Evolutionary conservation across 1,140 invertebrate genomes (phyloP).

Genomic region (Pomacea maculata): DNA sequence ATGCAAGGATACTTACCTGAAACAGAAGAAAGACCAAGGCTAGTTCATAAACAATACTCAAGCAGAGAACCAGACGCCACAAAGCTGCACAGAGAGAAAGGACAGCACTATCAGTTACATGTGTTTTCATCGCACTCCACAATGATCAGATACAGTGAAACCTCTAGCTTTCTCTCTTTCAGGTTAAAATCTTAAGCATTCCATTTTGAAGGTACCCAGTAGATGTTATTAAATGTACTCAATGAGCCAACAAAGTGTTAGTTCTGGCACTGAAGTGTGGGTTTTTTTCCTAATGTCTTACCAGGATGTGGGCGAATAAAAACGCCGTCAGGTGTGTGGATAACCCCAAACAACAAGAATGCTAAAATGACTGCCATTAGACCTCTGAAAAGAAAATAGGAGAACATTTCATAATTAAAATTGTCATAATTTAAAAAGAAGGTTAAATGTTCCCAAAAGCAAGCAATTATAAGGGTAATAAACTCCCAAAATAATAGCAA

Average conservation of each 20-base stretch:
- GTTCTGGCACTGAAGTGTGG: too few species aligned
- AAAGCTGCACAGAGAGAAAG: constrained; percentile 63
- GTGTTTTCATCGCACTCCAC: too few species aligned
- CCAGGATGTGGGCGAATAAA: constrained; percentile 73
- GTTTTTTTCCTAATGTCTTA: constrained; percentile 31
- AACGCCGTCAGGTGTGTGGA: constrained; percentile 72
- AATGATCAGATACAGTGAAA: too few species aligned
- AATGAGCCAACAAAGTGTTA: too few species aligned
- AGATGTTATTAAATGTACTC: too few species aligned
- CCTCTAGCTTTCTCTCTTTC: too few species aligned
- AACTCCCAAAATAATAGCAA: too few species aligned
- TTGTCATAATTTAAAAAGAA: neutral
- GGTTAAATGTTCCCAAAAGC: too few species aligned
- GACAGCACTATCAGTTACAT: neutral
- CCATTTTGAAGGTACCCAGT: too few species aligned
- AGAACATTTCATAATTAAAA: neutral
- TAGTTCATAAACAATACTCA: constrained; percentile 72
- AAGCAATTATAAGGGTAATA: too few species aligned
- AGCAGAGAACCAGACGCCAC: constrained; percentile 71
- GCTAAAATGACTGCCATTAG: constrained; percentile 69
- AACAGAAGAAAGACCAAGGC: constrained; percentile 71
- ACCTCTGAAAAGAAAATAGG: constrained; percentile 63
- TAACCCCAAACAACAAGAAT: constrained; percentile 71
- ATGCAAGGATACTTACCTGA: constrained; percentile 65
- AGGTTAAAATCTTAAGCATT: too few species aligned